Conservation (phyloP, 2,113 vertebrate genomes). For the Cololabis saira region DNA sequence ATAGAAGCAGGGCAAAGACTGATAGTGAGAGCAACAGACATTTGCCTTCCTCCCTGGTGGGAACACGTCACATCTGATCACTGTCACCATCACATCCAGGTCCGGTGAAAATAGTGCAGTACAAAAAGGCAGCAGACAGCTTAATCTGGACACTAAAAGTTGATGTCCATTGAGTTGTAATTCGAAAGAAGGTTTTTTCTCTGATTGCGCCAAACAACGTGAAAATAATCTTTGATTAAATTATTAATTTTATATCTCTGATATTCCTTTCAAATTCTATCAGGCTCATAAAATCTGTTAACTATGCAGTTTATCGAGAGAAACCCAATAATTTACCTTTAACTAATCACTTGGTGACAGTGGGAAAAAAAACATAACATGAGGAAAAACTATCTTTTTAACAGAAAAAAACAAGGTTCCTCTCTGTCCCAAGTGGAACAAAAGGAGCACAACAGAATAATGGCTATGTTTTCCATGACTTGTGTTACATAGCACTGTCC, state of each 20-base stretch:
- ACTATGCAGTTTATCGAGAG: not conserved
- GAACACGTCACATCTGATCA: conserved; percentile 70
- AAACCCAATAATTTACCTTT: not conserved
- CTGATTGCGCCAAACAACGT: not conserved
- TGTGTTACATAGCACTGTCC: conserved; percentile 56
- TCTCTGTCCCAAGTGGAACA: conserved; percentile 1
- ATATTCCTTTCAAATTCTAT: conserved; percentile 2
- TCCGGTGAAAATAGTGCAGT: conserved; percentile 39
- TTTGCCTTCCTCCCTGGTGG: conserved; percentile 67
- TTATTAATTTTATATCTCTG: not conserved
- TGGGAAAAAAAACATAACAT: not conserved
- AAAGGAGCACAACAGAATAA: conserved; percentile 26
- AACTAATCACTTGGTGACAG: conserved; percentile 5
- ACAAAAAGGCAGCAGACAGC: conserved; percentile 19
- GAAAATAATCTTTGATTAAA: not conserved
- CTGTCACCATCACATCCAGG: conserved; percentile 50
- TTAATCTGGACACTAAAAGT: conserved; percentile 27
- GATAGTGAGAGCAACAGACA: conserved; percentile 66
- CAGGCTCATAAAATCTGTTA: not conserved
- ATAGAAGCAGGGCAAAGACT: conserved; percentile 56
- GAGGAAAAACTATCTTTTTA: not conserved
- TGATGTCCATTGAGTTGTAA: conserved; percentile 19
- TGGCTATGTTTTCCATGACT: conserved; percentile 16
- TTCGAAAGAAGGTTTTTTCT: conserved; percentile 14
- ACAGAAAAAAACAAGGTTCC: not conserved